Conservation (phyloP, 2,113 vertebrate genomes). For the Scolopax mira region DNA sequence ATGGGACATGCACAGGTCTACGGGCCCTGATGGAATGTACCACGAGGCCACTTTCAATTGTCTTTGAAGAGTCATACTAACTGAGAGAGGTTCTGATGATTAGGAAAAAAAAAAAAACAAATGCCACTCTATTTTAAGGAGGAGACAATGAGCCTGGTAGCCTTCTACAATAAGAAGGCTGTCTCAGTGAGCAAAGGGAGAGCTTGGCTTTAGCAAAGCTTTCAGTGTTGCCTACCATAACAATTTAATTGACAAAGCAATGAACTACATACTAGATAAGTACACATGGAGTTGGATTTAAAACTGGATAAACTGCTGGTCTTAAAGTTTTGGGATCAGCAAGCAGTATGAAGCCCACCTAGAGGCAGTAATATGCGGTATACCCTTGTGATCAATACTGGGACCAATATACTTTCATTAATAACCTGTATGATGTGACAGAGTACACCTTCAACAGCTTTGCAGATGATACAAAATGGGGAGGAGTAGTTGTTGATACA, state of each 20-base stretch:
- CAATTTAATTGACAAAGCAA: background rate
- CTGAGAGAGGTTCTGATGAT: background rate
- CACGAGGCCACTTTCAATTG: background rate
- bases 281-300: background rate
- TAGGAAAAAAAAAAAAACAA: background rate
- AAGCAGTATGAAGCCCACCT: background rate
- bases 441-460: background rate
- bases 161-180: background rate
- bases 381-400: background rate
- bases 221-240: background rate
- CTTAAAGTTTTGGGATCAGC: background rate
- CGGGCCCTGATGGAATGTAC: background rate
- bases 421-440: background rate
- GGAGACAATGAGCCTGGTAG: background rate
- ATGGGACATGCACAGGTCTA: accelerated
- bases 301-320: background rate
- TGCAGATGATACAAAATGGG: background rate
- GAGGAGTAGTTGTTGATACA: accelerated
- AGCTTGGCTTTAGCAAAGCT: background rate
- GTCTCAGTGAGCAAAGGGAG: background rate
- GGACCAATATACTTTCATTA: background rate
- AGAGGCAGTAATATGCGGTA: background rate
- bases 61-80: background rate
- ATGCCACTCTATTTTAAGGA: background rate
- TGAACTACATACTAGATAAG: background rate